Conservation (phyloP, 2,888 invertebrate genomes). For the Ennomos quercinarius region DNA sequence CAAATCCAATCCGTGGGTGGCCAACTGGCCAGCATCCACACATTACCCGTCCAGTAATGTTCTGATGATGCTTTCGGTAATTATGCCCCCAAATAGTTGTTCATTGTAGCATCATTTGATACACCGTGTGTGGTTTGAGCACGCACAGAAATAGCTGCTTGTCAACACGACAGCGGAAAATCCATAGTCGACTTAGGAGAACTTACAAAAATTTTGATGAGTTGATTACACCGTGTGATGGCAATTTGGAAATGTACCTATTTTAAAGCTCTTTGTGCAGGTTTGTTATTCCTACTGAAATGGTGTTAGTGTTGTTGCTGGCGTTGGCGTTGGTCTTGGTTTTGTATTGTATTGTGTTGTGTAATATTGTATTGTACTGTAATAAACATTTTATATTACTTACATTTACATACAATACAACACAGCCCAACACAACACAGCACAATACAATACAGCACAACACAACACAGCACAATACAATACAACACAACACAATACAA, state of each 20-base stretch:
- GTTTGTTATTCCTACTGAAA: too few relatives aligned
- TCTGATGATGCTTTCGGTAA: slow-evolving; percentile 71
- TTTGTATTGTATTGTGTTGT: too few relatives aligned
- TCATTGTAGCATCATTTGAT: slow-evolving; percentile 56
- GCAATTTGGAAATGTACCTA: too few relatives aligned
- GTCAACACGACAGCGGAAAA: slow-evolving; percentile 21
- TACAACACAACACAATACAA: too few relatives aligned
- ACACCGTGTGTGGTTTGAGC: slow-evolving; percentile 68
- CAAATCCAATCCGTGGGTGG: slow-evolving; percentile 62
- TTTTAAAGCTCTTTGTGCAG: neutral
- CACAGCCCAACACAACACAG: too few relatives aligned
- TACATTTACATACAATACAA: too few relatives aligned
- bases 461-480: too few relatives aligned
- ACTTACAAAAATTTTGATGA: slow-evolving; percentile 3
- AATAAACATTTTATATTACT: too few relatives aligned
- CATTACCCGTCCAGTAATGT: slow-evolving; percentile 59
- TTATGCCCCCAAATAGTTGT: slow-evolving; percentile 72
- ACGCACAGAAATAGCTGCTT: slow-evolving; percentile 20
- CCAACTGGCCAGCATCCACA: slow-evolving; percentile 51
- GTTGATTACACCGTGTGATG: neutral
- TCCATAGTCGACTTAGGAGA: neutral
- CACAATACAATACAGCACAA: too few relatives aligned
- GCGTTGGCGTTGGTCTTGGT: too few relatives aligned
- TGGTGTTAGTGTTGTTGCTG: too few relatives aligned
- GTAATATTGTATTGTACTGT: too few relatives aligned